Base-by-base conservation (phyloP, 2,113 vertebrate genomes). In the Actenoides hombroni region DNA sequence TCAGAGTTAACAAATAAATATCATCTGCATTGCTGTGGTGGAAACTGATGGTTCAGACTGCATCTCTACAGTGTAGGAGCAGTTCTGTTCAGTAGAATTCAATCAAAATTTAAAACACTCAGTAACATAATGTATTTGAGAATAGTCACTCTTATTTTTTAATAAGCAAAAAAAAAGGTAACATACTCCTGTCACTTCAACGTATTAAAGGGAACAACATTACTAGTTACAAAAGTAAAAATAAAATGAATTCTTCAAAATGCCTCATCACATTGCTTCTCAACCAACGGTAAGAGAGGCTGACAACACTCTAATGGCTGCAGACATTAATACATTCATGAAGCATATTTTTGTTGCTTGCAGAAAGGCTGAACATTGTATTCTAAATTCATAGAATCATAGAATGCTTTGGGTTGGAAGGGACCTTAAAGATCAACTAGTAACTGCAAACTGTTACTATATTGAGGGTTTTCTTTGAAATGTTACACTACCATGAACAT, bases 221-320 rank as follows among this genome's bases (percentile, higher is more conserved):
- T 88, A 35, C 54, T 74, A 74, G 35, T 71, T 48, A 71, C 37
- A 78, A 35, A 95, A 65, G 53, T 86, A 84, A 96, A 96, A 94
- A 91, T 81, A 88, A 93, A 90, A 21, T 39, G 4, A 25, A 13
- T 85, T 92, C n/a, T 92, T 96, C 59, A 86, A 79, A 86, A 37
- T 83, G 51, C 90, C 83, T 96, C 75, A 86, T 91, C 84, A 68
- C 13, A 46, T 73, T 76, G 19, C 60, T 93, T 96, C 67, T 70
- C 51, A 79, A 61, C 94, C 68, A 76, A 75, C 37, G 29, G 49
- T 73, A 95, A 96, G 87, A 88, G 96, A 96, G 65, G 18, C 49
- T 90, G 74, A 63, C 24, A 84, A 63, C 49, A 35, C 14, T 70
- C 6, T 60, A 67, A 64, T 70, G 63, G 51, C 44, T 92, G 64